These are phyloP conservation scores for Aricia agestis DNA, from an alignment of 1,140 invertebrate genomes.

Conservation along the genomic window DNA sequence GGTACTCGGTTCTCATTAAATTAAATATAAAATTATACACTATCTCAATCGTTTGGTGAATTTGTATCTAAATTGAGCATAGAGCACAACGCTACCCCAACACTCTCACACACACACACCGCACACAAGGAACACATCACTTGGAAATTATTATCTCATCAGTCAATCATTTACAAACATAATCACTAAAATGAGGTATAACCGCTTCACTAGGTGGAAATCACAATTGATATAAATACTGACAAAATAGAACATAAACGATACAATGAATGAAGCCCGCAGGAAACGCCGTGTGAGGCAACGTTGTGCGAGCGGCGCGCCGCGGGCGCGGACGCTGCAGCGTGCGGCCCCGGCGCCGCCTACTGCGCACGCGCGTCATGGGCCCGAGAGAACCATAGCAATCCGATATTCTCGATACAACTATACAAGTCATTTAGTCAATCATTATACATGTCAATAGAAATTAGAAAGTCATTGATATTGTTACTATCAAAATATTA, in stretches of 20 bases:
- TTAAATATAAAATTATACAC: conserved; percentile 71
- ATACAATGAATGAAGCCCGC: conserved; percentile 29
- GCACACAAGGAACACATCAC: conserved; percentile 69
- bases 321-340: conserved; percentile 27
- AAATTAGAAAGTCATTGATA: too few species aligned
- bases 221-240: conserved; percentile 69
- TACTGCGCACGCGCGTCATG: neutral
- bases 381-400: neutral
- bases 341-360: conserved; percentile 18
- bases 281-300: conserved; percentile 62
- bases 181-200: conserved; percentile 70
- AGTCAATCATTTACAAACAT: conserved; percentile 69
- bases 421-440: too few species aligned
- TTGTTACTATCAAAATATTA: too few species aligned
- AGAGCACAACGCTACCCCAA: conserved; percentile 73
- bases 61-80: conserved; percentile 75
- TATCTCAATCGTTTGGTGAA: conserved; percentile 73
- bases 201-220: conserved; percentile 65
- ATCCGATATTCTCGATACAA: neutral
- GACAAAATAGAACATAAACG: conserved; percentile 54
- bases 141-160: conserved; percentile 68
- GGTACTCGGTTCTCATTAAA: conserved; percentile 73
- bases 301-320: conserved; percentile 59
- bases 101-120: conserved; percentile 56
- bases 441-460: too few species aligned